These are phyloP conservation scores for Crotalus horridus DNA, from an alignment of 2,113 vertebrate species.

Conservation along the genomic window DNA sequence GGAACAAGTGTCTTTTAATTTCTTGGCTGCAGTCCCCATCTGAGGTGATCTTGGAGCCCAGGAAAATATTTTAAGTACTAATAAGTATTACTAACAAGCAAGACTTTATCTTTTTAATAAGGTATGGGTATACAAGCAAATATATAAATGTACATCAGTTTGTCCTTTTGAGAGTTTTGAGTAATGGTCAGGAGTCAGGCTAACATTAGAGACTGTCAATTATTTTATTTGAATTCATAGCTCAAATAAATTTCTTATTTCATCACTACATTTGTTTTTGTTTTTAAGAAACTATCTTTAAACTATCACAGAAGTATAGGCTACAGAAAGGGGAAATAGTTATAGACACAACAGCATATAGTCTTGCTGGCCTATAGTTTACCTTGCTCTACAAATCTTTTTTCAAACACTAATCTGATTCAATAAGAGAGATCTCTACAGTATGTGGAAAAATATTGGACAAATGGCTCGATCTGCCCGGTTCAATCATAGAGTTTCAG, in stretches of 20 bases:
- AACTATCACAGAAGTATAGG: not conserved
- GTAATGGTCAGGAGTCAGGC: not conserved
- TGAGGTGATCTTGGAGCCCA: too few relatives aligned
- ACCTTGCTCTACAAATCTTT: not conserved
- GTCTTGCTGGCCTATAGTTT: not conserved
- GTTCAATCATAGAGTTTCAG: not conserved
- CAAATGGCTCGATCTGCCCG: not conserved
- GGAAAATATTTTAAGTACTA: not conserved
- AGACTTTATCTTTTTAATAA: conserved; percentile 4
- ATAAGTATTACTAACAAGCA: conserved; percentile 7
- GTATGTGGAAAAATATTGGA: too few relatives aligned
- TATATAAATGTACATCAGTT: not conserved
- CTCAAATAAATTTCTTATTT: not conserved
- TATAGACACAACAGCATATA: not conserved
- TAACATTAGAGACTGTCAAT: not conserved
- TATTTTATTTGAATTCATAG: not conserved
- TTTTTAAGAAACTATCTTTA: not conserved
- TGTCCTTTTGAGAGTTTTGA: not conserved
- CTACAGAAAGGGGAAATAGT: not conserved
- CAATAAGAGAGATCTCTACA: not conserved
- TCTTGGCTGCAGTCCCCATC: too few relatives aligned
- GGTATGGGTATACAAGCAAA: not conserved
- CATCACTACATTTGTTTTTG: not conserved
- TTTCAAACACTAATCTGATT: not conserved
- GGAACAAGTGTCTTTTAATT: too few relatives aligned